Base-by-base conservation (phyloP, 2,888 invertebrate species). In the Perithous albicinctus region DNA sequence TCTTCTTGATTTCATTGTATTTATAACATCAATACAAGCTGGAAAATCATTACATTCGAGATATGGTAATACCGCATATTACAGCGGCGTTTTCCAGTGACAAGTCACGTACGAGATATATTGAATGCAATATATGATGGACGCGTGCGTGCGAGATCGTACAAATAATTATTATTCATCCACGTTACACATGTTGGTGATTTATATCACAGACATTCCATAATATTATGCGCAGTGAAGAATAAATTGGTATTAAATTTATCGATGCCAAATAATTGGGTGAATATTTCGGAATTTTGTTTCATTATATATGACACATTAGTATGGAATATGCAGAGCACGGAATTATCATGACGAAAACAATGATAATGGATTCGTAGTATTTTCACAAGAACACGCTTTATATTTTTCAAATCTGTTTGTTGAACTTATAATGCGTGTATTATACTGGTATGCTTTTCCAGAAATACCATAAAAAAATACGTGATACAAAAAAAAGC, bases 121-220 rank as follows among this genome's bases (percentile, higher is more conserved):
- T n/a, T 26, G 54, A 54, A 54, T 54, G 54, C 54, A 26, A 26
- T 23, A n/a, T 10, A n/a, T n/a, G 54, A 26, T 26, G 12, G 10
- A 26, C n/a, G 23, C 54, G 54, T 7, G 32, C 56, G 56, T 56
- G 32, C n/a, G 15, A 7, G 15, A 3, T 15, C 56, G 56, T 51
- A 63, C 26, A 51, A 23, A 70, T 63, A 63, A 78, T 78, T 78
- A 78, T 78, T 78, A 78, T 78, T 78, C 78, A 54, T 43, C 64
- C 35, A 18, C 32, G 61, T 20, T n/a, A 12, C 51, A 12, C 63
- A 32, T 32, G 26, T 32, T 32, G 32, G 64, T 70, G 70, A 78
- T 78, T 78, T 64, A 46, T 43, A 54, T 69, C 78, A 35, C 32
- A 48, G n/a, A 72, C 54, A 35, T 29, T 66, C 29, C 54, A 38